phyloP scores from a whole-genome alignment of 2,888 invertebrate genomes.

The Spisula solida region DNA sequence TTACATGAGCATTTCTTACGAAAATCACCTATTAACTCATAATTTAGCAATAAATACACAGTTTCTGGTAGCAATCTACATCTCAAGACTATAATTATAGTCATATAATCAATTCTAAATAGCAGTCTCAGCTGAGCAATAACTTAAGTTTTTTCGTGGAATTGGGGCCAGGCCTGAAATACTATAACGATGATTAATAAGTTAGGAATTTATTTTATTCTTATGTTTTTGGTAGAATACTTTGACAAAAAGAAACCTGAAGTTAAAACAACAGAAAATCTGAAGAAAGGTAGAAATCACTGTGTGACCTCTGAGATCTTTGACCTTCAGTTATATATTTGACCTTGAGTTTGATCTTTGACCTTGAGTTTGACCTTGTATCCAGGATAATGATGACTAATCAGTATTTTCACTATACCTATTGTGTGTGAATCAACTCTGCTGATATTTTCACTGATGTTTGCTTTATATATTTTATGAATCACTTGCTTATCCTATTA shows the following conservation, averaged over 20 bases:
- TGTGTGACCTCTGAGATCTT: constrained; percentile 17
- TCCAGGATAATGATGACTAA: not conserved
- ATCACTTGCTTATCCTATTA: not conserved
- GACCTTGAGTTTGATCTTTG: constrained; percentile 4
- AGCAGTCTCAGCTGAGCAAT: too few species aligned
- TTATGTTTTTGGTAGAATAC: constrained; percentile 6
- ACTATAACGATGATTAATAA: not conserved
- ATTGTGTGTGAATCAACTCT: not conserved
- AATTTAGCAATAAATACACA: too few species aligned
- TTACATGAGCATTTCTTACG: too few species aligned
- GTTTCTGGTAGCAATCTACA: too few species aligned
- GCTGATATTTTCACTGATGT: not conserved
- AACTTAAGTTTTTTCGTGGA: too few species aligned
- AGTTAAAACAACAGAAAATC: not conserved
- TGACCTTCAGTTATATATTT: constrained; percentile 8
- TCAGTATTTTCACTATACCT: not conserved
- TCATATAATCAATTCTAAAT: too few species aligned
- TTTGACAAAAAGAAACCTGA: constrained; percentile 16
- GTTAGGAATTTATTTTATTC: not conserved
- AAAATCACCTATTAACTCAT: too few species aligned
- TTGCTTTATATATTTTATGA: not conserved
- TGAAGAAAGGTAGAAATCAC: not conserved
- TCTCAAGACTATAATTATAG: too few species aligned
- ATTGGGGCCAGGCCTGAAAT: too few species aligned
- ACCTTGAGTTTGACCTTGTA: constrained; percentile 10